Percentiles rank a stretch among this genome's conserved stretches.
Conservation (phyloP, 2,113 vertebrate species). For the Leucopsar rothschildi region DNA sequence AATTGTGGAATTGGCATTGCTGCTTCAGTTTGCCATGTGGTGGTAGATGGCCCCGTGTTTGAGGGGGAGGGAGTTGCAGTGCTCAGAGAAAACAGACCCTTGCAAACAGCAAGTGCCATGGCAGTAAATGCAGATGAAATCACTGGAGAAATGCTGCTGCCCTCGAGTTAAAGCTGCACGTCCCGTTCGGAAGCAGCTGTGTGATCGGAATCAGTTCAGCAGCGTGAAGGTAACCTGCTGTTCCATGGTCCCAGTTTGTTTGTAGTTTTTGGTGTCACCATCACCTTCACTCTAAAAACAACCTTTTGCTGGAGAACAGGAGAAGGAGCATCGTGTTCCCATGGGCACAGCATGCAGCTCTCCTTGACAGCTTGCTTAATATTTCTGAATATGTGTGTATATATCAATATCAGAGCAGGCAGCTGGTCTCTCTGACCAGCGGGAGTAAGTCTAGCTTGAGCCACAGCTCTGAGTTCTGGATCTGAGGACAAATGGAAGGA, state of each 20-base stretch:
- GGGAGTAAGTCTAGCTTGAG: neutral
- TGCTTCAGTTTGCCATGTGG: neutral
- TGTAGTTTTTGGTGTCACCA: neutral
- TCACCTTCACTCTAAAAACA: neutral
- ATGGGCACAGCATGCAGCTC: neutral
- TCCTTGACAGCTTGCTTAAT: neutral
- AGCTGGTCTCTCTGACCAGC: neutral
- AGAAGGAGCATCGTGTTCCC: accelerated
- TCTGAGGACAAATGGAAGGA: neutral
- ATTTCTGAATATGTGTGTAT: neutral
- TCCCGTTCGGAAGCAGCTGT: neutral
- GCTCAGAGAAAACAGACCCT: neutral
- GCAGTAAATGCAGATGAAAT: neutral
- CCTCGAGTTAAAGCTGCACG: neutral
- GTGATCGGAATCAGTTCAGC: neutral
- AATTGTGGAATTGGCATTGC: neutral
- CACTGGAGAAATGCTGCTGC: neutral
- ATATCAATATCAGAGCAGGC: neutral
- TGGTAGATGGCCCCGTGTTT: neutral
- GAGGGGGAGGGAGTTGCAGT: neutral
- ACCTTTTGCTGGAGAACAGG: neutral
- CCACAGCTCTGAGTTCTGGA: neutral
- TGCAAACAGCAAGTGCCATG: neutral
- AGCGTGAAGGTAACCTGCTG: neutral
- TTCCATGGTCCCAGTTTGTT: accelerated